phyloP scores from a whole-genome alignment of 53 echinoderm and acorn worm species.

The Echinarachnius parma region DNA sequence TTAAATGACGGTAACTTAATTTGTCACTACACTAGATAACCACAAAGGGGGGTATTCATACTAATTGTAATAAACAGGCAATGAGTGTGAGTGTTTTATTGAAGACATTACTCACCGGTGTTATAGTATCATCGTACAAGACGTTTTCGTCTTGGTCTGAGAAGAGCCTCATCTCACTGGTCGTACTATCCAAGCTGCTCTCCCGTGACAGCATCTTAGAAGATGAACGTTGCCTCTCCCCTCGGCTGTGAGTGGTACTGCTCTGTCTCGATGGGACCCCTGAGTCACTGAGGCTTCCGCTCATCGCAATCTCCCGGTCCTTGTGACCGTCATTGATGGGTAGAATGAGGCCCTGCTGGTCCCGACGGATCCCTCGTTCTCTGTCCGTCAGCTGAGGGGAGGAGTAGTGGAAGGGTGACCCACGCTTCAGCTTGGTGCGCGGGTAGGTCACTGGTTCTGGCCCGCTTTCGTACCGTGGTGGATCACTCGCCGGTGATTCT shows the following conservation, averaged over 20 bases:
- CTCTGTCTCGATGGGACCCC: conserved; percentile 43
- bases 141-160: conserved; percentile 42
- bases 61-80: too few species aligned
- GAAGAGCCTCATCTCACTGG: conserved; percentile 36
- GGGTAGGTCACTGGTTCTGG: conserved; percentile 50
- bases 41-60: too few species aligned
- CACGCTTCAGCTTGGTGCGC: conserved; percentile 30
- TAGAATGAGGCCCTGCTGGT: conserved; percentile 78
- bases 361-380: conserved; percentile 61
- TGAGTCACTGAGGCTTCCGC: conserved; percentile 31
- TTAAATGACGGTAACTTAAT: too few species aligned
- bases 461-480: conserved; percentile 39
- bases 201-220: conserved; percentile 20
- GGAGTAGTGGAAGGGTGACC: conserved; percentile 50
- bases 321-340: conserved; percentile 69
- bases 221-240: neutral
- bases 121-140: conserved; percentile 32
- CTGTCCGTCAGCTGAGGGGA: conserved; percentile 64
- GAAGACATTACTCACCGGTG: conserved; percentile 15
- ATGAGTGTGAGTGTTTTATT: too few species aligned
- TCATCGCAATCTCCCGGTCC: neutral
- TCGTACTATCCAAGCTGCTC: conserved; percentile 34
- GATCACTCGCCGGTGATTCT: conserved; percentile 42
- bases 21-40: too few species aligned
- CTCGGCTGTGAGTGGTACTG: conserved; percentile 34